Evolutionary conservation across 2,888 invertebrate genomes (phyloP), one percentile per base, ranked within the genome.

Genomic region (Drosophila subquinaria): DNA sequence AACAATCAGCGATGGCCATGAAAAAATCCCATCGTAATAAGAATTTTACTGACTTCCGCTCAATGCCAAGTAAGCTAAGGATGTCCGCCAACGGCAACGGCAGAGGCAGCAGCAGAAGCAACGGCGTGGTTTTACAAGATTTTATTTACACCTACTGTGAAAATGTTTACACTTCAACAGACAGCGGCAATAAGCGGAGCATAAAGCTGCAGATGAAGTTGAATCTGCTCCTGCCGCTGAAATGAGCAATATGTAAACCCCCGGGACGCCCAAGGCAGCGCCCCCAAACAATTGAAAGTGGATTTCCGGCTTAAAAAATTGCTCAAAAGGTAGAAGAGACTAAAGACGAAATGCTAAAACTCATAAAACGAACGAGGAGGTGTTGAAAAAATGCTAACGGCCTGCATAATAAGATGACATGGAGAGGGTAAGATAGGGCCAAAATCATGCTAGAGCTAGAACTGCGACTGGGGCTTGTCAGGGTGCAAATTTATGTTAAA

Each of bases 201-300:
- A 57, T 42, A 59, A 56, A 68, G 36, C 36, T 36, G 52, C 45
- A 20, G 57, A 55, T 38, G 65, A 59, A 65, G 53, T 48, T 45
- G 30, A 61, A 45, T 50, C 38, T 55, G 53, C 57, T 61, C 57
- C 50, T 20, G 43, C 51, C 42, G 61, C 45, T 27, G 64, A 87
- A 89, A 88, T 83, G 79, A 76, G 84, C 84, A 84, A 90, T 83
- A 90, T 84, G 84, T 82, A 89, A 80, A 82, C 78, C 80, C 74
- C 71, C 82, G 50, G 70, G 69, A 85, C 53, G 86, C 83, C 66
- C 64, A 70, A 73, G 87, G 89, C 89, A 67, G 81, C 66, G 69
- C 77, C 76, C 73, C 73, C 90, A 81, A 89, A 90, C 90, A 90
- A 89, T 90, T 86, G 87, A 90, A 90, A 90, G 89, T 90, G 90